A percentile compares a stretch with the other conserved stretches of the same genome.
phyloP scores from a whole-genome alignment of 2,797 vertebrate genomes.

The Protonibea diacanthus region DNA sequence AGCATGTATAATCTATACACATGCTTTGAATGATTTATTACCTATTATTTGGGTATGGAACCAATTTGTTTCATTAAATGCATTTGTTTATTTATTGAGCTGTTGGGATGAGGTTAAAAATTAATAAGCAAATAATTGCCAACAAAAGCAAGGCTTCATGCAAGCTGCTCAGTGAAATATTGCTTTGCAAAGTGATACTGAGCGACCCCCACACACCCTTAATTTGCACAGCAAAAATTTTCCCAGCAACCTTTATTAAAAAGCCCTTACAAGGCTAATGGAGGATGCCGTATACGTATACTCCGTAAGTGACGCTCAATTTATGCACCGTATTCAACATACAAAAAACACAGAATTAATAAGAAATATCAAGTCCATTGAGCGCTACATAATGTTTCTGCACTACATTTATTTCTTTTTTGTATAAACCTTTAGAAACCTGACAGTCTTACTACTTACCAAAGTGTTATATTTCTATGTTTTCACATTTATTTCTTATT shows the following conservation, averaged over 20 bases:
- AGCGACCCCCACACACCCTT: constrained; percentile 36
- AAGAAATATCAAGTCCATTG: constrained; percentile 11
- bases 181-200: constrained; percentile 53
- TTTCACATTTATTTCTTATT: not conserved
- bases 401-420: not conserved
- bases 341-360: constrained; percentile 12
- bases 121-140: constrained; percentile 85
- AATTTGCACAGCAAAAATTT: constrained; percentile 31
- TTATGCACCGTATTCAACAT: constrained; percentile 8
- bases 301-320: constrained; percentile 12
- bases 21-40: constrained; percentile 81
- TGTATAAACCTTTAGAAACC: not conserved
- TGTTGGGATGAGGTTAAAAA: constrained; percentile 77
- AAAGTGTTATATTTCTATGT: not conserved
- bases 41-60: constrained; percentile 78
- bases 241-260: constrained; percentile 64
- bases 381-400: not conserved
- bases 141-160: constrained; percentile 69
- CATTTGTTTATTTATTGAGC: constrained; percentile 82
- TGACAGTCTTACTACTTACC: not conserved
- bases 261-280: constrained; percentile 62
- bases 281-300: constrained; percentile 34
- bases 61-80: constrained; percentile 81
- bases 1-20: constrained; percentile 77
- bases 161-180: constrained; percentile 67